Percentiles rank a stretch among this genome's conserved stretches.
These are phyloP conservation scores for Chloromyia formosa DNA, from an alignment of 2,888 invertebrate species.

Conservation along the genomic window DNA sequence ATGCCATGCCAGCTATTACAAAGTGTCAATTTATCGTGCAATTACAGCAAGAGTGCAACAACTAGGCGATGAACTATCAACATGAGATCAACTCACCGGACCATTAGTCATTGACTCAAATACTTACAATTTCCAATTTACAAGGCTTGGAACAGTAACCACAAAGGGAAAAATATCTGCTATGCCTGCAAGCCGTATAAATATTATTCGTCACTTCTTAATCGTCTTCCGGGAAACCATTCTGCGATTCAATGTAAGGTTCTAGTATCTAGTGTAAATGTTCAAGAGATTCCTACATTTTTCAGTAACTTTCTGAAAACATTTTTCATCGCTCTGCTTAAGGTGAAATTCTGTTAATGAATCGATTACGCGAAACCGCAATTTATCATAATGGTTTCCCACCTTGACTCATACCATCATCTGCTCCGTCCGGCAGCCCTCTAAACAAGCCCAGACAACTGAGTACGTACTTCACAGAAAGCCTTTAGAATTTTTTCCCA, in stretches of 20 bases:
- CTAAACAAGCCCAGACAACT: not conserved
- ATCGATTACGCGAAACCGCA: constrained; percentile 11
- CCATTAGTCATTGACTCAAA: too few species aligned
- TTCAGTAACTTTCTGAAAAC: not conserved
- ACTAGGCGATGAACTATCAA: too few species aligned
- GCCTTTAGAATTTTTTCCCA: too few species aligned
- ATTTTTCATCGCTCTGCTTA: not conserved
- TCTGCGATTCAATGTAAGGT: not conserved
- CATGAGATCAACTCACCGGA: too few species aligned
- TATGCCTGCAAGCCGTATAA: too few species aligned
- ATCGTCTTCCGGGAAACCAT: not conserved
- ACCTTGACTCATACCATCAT: constrained; percentile 1
- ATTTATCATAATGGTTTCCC: constrained; percentile 10
- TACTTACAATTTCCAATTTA: not conserved
- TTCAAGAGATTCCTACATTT: not conserved
- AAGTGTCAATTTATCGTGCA: too few species aligned
- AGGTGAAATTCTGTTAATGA: not conserved
- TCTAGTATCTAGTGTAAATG: not conserved
- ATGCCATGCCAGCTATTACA: too few species aligned
- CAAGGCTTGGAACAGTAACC: not conserved
- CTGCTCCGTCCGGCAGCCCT: not conserved
- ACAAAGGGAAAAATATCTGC: not conserved
- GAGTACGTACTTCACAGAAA: not conserved
- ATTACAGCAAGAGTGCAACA: too few species aligned
- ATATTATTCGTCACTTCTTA: not conserved